Conservation (phyloP, 2,888 invertebrate species). For the Cylindroiulus punctatus region DNA sequence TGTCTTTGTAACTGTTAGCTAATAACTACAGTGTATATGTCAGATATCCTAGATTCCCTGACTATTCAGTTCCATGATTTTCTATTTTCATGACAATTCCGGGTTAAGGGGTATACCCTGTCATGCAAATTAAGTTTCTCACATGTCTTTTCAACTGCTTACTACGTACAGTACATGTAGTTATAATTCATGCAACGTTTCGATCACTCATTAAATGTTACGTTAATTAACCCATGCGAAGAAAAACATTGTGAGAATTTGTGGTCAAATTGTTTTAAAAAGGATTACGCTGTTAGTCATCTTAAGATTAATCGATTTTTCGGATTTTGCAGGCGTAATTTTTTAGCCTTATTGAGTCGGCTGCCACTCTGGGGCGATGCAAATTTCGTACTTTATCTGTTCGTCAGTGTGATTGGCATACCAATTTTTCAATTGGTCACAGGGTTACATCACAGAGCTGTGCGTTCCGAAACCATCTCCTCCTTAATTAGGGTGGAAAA, state of each 20-base stretch:
- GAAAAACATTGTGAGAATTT: neutral
- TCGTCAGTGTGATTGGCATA: constrained; percentile 29
- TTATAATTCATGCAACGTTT: too few relatives aligned
- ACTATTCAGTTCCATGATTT: too few relatives aligned
- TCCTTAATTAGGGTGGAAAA: neutral
- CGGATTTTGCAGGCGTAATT: neutral
- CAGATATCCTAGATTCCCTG: too few relatives aligned
- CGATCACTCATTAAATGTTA: too few relatives aligned
- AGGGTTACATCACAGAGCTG: neutral
- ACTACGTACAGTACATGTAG: too few relatives aligned
- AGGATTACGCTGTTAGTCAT: neutral
- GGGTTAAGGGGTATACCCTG: too few relatives aligned
- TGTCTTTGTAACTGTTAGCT: too few relatives aligned
- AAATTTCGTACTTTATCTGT: constrained; percentile 1
- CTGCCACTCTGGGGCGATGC: neutral
- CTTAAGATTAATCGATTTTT: constrained; percentile 3
- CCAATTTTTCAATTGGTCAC: constrained; percentile 29
- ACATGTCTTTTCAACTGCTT: too few relatives aligned
- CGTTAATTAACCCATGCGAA: too few relatives aligned
- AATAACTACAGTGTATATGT: too few relatives aligned
- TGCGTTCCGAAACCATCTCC: neutral
- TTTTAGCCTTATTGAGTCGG: neutral
- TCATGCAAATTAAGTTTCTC: too few relatives aligned
- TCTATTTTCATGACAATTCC: too few relatives aligned
- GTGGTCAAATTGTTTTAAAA: neutral